phyloP scores from a whole-genome alignment of 1,140 invertebrate genomes.

The Caenorhabditis tropicalis region DNA sequence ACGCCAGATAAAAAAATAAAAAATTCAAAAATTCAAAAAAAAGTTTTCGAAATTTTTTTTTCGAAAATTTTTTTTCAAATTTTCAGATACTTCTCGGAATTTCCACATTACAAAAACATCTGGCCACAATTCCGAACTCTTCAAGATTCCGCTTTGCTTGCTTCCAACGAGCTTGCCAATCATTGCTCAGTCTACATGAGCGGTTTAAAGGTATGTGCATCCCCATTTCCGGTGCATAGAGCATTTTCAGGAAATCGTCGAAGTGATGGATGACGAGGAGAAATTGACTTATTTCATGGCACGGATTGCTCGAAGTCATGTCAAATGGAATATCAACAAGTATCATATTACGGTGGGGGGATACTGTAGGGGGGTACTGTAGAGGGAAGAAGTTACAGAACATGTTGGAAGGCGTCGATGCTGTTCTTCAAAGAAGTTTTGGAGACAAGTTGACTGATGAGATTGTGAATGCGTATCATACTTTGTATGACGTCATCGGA shows the following conservation, averaged over 20 bases:
- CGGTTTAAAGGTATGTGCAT: conserved; percentile 51
- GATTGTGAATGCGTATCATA: conserved; percentile 44
- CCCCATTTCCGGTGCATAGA: not conserved
- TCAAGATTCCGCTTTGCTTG: conserved; percentile 61
- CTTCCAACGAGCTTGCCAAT: conserved; percentile 57
- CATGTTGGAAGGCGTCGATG: conserved; percentile 60
- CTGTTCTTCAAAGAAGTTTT: conserved; percentile 27
- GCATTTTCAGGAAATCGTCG: conserved; percentile 56
- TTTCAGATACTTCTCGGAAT: conserved; percentile 62
- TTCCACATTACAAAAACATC: conserved; percentile 67
- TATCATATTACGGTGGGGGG: conserved; percentile 61
- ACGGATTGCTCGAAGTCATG: conserved; percentile 62
- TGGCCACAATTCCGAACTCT: conserved; percentile 65
- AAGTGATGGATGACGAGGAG: conserved; percentile 60
- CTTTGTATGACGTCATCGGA: conserved; percentile 55
- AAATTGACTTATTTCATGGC: conserved; percentile 50
- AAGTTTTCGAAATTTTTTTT: too few relatives aligned
- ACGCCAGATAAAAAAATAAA: too few relatives aligned
- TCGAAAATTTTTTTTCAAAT: not conserved
- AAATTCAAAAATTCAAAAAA: too few relatives aligned
- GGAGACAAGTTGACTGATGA: conserved; percentile 35
- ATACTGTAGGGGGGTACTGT: not conserved
- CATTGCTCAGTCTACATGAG: conserved; percentile 65
- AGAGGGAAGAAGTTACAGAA: conserved; percentile 51
- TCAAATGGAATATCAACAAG: conserved; percentile 62